Evolutionary conservation across 2,797 vertebrate species (phyloP).

Genomic region (Argentina silus): DNA sequence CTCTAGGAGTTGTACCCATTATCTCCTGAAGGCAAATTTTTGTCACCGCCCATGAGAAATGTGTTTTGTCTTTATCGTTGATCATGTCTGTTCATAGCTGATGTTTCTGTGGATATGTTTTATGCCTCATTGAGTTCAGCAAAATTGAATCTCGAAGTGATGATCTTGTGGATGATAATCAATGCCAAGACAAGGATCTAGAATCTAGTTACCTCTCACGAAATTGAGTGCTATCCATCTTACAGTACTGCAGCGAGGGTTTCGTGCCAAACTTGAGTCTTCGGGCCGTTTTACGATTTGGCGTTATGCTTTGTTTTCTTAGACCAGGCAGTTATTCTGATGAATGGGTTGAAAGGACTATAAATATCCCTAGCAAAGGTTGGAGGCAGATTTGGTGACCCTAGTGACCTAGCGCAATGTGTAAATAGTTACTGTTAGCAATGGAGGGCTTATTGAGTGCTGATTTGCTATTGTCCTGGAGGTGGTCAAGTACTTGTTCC

Average conservation of each 20-base stretch:
- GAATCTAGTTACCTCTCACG: constrained; percentile 36
- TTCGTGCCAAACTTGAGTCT: constrained; percentile 26
- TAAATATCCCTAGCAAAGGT: constrained; percentile 47
- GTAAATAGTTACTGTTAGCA: constrained; percentile 38
- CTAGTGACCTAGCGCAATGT: constrained; percentile 30
- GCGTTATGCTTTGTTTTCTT: constrained; percentile 39
- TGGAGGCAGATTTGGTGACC: constrained; percentile 34
- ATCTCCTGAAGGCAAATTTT: background rate
- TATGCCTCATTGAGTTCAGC: constrained; percentile 29
- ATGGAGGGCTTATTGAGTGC: constrained; percentile 39
- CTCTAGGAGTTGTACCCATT: background rate
- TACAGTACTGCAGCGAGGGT: background rate
- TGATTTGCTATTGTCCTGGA: constrained; percentile 39
- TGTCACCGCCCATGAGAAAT: background rate
- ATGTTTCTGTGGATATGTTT: constrained; percentile 23
- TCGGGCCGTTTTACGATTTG: constrained; percentile 39
- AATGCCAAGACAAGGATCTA: constrained; percentile 5
- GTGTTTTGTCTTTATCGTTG: background rate
- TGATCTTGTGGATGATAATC: constrained; percentile 21
- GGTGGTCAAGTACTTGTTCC: constrained; percentile 35
- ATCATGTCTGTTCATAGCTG: constrained; percentile 15
- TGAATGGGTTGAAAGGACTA: constrained; percentile 40
- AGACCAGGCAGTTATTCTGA: constrained; percentile 43
- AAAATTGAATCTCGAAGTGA: constrained; percentile 16
- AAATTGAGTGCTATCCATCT: constrained; percentile 26